Percentiles rank a stretch among this genome's conserved stretches.
These are phyloP conservation scores for Erebia aethiops DNA, from an alignment of 2,888 invertebrate species.

Conservation along the genomic window DNA sequence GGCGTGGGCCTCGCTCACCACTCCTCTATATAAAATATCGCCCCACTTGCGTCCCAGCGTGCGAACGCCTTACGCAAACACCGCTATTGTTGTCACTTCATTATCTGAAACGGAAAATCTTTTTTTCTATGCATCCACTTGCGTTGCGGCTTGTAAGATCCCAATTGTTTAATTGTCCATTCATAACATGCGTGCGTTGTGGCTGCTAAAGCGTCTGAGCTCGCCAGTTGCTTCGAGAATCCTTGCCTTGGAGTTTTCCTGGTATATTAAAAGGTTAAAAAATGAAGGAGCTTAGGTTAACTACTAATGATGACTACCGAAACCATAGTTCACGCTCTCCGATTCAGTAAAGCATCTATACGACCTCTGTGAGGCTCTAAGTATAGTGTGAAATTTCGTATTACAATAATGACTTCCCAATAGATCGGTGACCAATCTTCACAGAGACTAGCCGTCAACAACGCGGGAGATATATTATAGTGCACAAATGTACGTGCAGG, in stretches of 20 bases:
- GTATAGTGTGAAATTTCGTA: too few relatives aligned
- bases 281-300: too few relatives aligned
- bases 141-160: slow-evolving; percentile 60
- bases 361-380: too few relatives aligned
- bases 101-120: slow-evolving; percentile 83
- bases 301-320: too few relatives aligned
- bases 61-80: slow-evolving; percentile 75
- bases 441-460: too few relatives aligned
- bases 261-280: background rate
- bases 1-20: slow-evolving; percentile 64
- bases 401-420: too few relatives aligned
- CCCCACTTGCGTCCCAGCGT: slow-evolving; percentile 75
- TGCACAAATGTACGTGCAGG: too few relatives aligned
- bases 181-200: slow-evolving; percentile 55
- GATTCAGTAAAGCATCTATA: too few relatives aligned
- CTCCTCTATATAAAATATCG: slow-evolving; percentile 80
- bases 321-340: too few relatives aligned
- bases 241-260: background rate
- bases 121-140: slow-evolving; percentile 71
- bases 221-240: background rate
- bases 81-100: slow-evolving; percentile 79
- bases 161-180: slow-evolving; percentile 80
- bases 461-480: too few relatives aligned
- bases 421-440: too few relatives aligned
- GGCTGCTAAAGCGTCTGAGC: slow-evolving; percentile 51